These are phyloP conservation scores for Drosophila nannoptera DNA, from an alignment of 1,140 invertebrate species.

Conservation along the genomic window DNA sequence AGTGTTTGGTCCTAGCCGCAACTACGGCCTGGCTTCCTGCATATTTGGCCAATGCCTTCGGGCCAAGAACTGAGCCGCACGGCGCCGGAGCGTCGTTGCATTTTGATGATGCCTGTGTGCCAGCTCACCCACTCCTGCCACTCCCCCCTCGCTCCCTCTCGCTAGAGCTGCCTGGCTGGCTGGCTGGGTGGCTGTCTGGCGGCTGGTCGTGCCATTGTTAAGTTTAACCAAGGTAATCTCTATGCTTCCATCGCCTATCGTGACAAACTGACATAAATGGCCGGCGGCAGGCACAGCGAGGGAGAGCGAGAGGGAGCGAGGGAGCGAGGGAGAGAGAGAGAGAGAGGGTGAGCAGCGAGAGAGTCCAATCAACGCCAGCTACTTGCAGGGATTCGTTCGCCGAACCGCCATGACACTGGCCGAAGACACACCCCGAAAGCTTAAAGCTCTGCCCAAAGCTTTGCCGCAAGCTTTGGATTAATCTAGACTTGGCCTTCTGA, in stretches of 20 bases:
- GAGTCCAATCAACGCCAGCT: slow-evolving; percentile 76
- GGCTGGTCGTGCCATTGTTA: slow-evolving; percentile 68
- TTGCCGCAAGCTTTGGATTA: not conserved
- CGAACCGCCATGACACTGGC: slow-evolving; percentile 22
- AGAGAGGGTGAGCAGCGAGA: slow-evolving; percentile 4
- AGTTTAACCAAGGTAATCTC: slow-evolving; percentile 78
- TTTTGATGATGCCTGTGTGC: slow-evolving; percentile 64
- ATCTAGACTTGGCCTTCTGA: not conserved
- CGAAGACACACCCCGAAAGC: slow-evolving; percentile 1
- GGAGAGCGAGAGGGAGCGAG: too few relatives aligned
- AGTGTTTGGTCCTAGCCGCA: slow-evolving; percentile 27
- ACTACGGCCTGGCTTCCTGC: slow-evolving; percentile 14
- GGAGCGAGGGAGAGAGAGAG: too few relatives aligned
- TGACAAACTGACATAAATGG: slow-evolving; percentile 77
- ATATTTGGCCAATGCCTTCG: slow-evolving; percentile 53
- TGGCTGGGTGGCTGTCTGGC: slow-evolving; percentile 28
- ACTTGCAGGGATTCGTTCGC: slow-evolving; percentile 56
- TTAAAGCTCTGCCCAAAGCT: not conserved
- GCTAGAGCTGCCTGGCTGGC: not conserved
- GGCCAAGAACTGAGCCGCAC: slow-evolving; percentile 49
- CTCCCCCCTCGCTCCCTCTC: not conserved
- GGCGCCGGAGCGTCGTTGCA: slow-evolving; percentile 56
- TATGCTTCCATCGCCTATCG: slow-evolving; percentile 76
- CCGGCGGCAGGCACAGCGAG: slow-evolving; percentile 62
- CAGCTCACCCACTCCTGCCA: slow-evolving; percentile 8